These are phyloP conservation scores for Phalangium opilio DNA, from an alignment of 2,888 invertebrate species.

Conservation along the genomic window DNA sequence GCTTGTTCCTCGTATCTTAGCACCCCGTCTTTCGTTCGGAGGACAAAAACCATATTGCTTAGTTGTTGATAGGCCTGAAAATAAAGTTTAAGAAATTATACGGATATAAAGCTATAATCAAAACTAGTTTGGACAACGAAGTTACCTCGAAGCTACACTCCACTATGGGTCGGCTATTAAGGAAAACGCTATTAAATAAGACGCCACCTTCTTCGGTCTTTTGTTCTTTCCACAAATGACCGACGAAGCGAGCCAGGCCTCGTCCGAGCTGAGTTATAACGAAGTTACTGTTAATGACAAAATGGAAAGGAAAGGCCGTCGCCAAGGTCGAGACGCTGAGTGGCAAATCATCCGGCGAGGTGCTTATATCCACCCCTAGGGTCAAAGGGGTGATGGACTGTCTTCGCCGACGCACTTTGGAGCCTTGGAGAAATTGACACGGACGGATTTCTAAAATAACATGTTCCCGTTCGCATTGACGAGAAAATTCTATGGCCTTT, in stretches of 20 bases:
- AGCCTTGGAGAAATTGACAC: not conserved
- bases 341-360: constrained; percentile 12
- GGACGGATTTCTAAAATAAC: constrained; percentile 12
- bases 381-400: constrained; percentile 2
- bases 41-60: constrained; percentile 16
- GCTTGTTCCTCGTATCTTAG: not conserved
- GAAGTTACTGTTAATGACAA: constrained; percentile 19
- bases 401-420: not conserved
- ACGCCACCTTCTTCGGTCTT: constrained; percentile 16
- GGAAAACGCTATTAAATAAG: constrained; percentile 14
- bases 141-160: constrained; percentile 22
- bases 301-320: constrained; percentile 23
- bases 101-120: no score
- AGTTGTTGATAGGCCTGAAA: no score
- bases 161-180: constrained; percentile 19
- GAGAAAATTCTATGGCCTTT: not conserved
- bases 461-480: constrained; percentile 3
- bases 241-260: constrained; percentile 9
- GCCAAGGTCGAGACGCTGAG: constrained; percentile 17
- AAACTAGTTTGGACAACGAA: constrained; percentile 7
- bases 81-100: no score
- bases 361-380: constrained; percentile 5
- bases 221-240: constrained; percentile 1
- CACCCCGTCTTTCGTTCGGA: constrained; percentile 3
- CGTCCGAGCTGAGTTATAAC: constrained; percentile 14